Conservation (phyloP, 2,797 vertebrate genomes). For the Philypnodon macrostomus region DNA sequence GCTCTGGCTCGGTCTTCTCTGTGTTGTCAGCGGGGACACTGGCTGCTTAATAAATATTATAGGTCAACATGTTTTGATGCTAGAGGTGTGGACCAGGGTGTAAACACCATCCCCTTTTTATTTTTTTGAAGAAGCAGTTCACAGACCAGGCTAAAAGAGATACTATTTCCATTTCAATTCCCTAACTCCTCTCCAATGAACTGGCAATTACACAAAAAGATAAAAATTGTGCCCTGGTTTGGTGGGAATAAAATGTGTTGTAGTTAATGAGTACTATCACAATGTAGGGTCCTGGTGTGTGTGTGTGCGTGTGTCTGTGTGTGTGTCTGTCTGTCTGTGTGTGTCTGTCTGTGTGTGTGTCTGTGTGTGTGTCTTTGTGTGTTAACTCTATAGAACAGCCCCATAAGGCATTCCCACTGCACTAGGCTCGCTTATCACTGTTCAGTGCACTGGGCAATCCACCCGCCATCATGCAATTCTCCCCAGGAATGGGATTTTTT, state of each 20-base stretch:
- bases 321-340: too few species aligned
- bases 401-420: slow-evolving; percentile 52
- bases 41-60: slow-evolving; percentile 68
- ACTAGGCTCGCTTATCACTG: slow-evolving; percentile 59
- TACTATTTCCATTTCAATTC: slow-evolving; percentile 58
- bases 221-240: slow-evolving; percentile 42
- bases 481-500: slow-evolving; percentile 70
- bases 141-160: slow-evolving; percentile 36
- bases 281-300: slow-evolving; percentile 29
- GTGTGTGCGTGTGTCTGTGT: too few species aligned
- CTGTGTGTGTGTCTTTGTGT: too few species aligned
- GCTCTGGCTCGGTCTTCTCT: slow-evolving; percentile 27
- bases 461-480: slow-evolving; percentile 58
- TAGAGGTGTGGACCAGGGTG: slow-evolving; percentile 43
- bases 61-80: slow-evolving; percentile 72
- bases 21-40: slow-evolving; percentile 46
- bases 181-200: slow-evolving; percentile 56
- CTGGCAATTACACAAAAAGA: slow-evolving; percentile 61
- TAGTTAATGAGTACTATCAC: slow-evolving; percentile 67
- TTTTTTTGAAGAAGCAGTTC: slow-evolving; percentile 49
- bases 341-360: too few species aligned
- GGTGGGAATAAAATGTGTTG: slow-evolving; percentile 56
- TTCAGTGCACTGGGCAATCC: slow-evolving; percentile 48
- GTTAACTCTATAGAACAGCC: slow-evolving; percentile 19
- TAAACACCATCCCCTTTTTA: slow-evolving; percentile 42